Evolutionary conservation across 2,888 invertebrate species (phyloP).

Genomic region (Temnothorax unifasciatus): DNA sequence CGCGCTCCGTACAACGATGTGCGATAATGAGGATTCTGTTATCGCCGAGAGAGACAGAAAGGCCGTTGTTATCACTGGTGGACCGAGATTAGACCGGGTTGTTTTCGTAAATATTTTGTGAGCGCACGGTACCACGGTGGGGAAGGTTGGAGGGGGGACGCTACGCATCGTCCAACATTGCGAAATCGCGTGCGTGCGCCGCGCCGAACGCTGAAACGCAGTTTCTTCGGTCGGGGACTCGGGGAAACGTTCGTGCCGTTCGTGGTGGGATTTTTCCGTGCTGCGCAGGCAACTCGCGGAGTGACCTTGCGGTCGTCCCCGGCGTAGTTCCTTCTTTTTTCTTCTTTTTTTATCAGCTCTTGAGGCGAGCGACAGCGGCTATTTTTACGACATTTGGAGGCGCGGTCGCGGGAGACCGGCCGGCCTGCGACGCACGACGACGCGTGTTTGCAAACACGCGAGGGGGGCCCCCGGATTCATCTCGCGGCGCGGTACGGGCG

Average conservation of each 20-base stretch:
- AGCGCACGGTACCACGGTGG: not conserved
- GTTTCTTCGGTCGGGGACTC: conserved; percentile 37
- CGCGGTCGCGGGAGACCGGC: conserved; percentile 26
- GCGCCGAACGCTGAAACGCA: conserved; percentile 40
- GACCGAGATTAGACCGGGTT: not conserved
- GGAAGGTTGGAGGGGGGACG: not conserved
- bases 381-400: conserved; percentile 33
- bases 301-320: conserved; percentile 32
- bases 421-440: not conserved
- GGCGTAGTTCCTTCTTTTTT: conserved; percentile 37
- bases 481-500: not conserved
- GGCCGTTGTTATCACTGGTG: not conserved
- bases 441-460: conserved; percentile 60
- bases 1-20: not conserved
- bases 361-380: conserved; percentile 31
- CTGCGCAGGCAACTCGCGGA: conserved; percentile 42
- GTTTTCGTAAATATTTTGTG: not conserved
- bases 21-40: conserved; percentile 1
- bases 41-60: not conserved
- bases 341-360: conserved; percentile 50
- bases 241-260: conserved; percentile 23
- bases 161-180: conserved; percentile 27
- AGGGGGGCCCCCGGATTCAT: not conserved
- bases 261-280: conserved; percentile 48
- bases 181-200: conserved; percentile 31